Base-by-base conservation (phyloP, 2,797 vertebrate species). In the Rhyacichthys aspro region DNA sequence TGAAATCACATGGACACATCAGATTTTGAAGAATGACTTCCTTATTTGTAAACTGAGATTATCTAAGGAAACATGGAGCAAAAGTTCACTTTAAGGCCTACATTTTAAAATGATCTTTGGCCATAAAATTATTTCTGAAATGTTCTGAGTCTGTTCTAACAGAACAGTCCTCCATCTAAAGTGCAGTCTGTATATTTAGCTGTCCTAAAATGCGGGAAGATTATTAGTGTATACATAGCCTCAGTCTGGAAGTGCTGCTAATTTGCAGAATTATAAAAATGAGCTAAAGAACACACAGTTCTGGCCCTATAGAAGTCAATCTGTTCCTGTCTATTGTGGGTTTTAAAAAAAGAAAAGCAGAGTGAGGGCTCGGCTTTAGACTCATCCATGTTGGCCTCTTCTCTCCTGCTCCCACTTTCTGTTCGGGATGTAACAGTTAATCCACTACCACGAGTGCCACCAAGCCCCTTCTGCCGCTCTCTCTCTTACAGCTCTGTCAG, bases 271-370 rank as follows among this genome's bases (percentile, higher is more conserved):
- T 84, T 76, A 66, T 75, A 80, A 63, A 78, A 78, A 72, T 58
- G 67, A 65, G 63, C 76, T 55, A 59, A 58, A 61, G 86, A 81
- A 82, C 86, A 86, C 74, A 76, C 59, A 80, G 73, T 85, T 58
- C 80, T 86, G 87, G 89, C 86, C 80, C 28, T 84, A 83, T 74
- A 84, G 78, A 78, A 86, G 71, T 83, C 86, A 88, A 82, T 86
- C 86, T 89, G 88, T 80, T 82, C 59, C 49, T 23, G 61, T 83
- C 78, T 78, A 76, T 84, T 82, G 81, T 78, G 67, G 49, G 78
- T 77, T 17, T 12, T 66, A 53, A 68, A 65, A 66, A 60, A 63
- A 63, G 75, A 71, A 63, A 77, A 71, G 47, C 39, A 14, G 9
- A 15, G 53, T 43, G 59, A 77, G 78, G 75, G 80, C 78, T 75